Conservation (phyloP, 2,888 invertebrate genomes). For the Zelleria hepariella region DNA sequence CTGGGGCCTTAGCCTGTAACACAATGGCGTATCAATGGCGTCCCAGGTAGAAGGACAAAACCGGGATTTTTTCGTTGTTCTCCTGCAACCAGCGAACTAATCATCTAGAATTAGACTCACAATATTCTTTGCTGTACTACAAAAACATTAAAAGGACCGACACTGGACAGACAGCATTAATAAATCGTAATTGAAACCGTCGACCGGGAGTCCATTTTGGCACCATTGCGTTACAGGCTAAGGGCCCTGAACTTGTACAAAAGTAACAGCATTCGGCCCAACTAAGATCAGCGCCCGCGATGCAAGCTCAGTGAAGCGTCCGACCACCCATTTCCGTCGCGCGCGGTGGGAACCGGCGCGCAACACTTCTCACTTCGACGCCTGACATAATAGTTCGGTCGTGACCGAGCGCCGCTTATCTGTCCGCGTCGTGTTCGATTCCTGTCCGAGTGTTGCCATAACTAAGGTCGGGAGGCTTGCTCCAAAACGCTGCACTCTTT, state of each 20-base stretch:
- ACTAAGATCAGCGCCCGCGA: neutral
- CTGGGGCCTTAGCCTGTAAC: too few relatives aligned
- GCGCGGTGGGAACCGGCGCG: neutral
- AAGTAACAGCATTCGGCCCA: neutral
- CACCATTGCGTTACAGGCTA: too few relatives aligned
- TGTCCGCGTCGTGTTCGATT: constrained; percentile 40
- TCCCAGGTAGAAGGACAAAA: too few relatives aligned
- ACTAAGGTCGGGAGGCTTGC: constrained; percentile 27
- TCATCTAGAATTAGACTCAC: too few relatives aligned
- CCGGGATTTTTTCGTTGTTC: too few relatives aligned
- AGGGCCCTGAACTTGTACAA: neutral
- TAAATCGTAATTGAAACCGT: too few relatives aligned
- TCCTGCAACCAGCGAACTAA: too few relatives aligned
- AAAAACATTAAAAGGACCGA: too few relatives aligned
- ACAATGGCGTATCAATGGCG: too few relatives aligned
- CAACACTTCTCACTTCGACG: constrained; percentile 6
- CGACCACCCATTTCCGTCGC: neutral
- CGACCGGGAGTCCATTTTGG: too few relatives aligned
- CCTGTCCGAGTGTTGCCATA: constrained; percentile 40
- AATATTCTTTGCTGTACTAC: too few relatives aligned
- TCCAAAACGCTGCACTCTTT: neutral
- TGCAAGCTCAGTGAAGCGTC: neutral
- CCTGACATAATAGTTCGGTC: constrained; percentile 37
- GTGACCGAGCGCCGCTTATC: constrained; percentile 57
- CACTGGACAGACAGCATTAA: too few relatives aligned